Conservation (phyloP, 2,888 invertebrate species). For the Ethmia dodecea region DNA sequence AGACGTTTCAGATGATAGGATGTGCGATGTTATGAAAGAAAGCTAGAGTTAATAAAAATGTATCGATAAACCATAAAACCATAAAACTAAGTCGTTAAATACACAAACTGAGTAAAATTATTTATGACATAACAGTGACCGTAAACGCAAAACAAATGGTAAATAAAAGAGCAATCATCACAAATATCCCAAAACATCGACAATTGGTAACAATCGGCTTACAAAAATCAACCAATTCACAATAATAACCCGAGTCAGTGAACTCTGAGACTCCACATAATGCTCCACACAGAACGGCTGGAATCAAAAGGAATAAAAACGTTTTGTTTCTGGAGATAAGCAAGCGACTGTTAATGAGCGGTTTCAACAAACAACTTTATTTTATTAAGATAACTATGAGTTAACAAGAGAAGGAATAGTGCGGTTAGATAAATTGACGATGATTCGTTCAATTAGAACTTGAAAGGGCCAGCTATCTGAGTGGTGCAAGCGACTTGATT, state of each 20-base stretch:
- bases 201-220: no score
- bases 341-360: slow-evolving; percentile 21
- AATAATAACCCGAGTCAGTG: slow-evolving; percentile 34
- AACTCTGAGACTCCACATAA: slow-evolving; percentile 32
- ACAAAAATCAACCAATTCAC: slow-evolving; percentile 27
- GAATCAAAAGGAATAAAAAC: slow-evolving; percentile 7
- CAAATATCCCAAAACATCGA: no score
- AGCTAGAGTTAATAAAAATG: no score
- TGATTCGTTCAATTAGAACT: slow-evolving; percentile 63
- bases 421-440: slow-evolving; percentile 52
- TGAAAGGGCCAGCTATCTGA: slow-evolving; percentile 38
- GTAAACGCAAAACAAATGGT: no score
- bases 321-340: slow-evolving; percentile 16
- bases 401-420: slow-evolving; percentile 25
- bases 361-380: slow-evolving; percentile 25
- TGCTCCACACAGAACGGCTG: slow-evolving; percentile 15
- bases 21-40: no score
- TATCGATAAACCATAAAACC: no score
- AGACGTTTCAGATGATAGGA: no score
- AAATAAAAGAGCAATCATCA: not conserved
- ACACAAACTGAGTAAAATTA: no score
- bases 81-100: no score
- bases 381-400: slow-evolving; percentile 47
- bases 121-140: no score
- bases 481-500: slow-evolving; percentile 32